Conservation (phyloP, 2,797 vertebrate genomes). For the Steatocranus sp. region DNA sequence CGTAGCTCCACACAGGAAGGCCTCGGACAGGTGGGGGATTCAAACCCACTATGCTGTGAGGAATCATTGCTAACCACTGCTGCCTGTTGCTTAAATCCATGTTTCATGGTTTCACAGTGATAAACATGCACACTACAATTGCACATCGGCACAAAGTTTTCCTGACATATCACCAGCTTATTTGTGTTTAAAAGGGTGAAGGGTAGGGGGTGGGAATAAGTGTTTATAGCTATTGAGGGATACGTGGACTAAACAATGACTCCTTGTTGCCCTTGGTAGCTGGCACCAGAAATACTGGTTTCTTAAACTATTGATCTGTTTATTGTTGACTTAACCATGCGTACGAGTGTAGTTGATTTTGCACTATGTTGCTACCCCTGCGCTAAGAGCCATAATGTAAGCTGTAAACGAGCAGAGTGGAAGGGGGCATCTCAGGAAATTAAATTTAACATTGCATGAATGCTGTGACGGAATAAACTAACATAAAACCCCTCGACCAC, state of each 20-base stretch:
- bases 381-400: not conserved
- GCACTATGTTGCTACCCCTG: not conserved
- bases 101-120: not conserved
- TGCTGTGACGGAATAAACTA: not conserved
- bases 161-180: not conserved
- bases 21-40: rapidly evolving
- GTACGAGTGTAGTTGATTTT: not conserved
- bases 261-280: not conserved
- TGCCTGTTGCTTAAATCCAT: not conserved
- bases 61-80: not conserved
- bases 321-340: not conserved
- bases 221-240: not conserved
- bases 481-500: not conserved
- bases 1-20: not conserved
- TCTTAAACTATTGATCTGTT: not conserved
- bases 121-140: not conserved
- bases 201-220: not conserved
- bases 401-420: not conserved
- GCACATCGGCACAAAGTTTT: not conserved
- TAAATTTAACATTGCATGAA: not conserved
- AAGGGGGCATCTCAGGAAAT: not conserved
- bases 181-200: not conserved
- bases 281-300: not conserved
- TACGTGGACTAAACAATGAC: not conserved
- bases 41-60: not conserved